Evolutionary conservation across 2,888 invertebrate genomes (phyloP).

Genomic region (Nemoura dubitans): DNA sequence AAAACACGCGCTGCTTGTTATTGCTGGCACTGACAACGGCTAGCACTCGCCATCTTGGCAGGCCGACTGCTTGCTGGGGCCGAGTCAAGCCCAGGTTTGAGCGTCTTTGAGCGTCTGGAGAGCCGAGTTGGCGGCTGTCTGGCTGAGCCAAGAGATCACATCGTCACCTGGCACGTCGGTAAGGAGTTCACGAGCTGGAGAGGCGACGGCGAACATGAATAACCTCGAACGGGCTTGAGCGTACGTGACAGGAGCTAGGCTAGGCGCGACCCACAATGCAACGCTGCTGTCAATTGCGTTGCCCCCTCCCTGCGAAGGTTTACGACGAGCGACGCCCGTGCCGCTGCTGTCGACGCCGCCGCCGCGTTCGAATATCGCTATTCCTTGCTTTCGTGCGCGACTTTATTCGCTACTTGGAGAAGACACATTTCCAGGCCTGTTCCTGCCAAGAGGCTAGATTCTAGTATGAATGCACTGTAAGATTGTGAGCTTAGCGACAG

Average conservation of each 20-base stretch:
- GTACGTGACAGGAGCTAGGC: neutral
- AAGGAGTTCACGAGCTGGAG: neutral
- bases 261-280: constrained; percentile 3
- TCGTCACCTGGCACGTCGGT: neutral
- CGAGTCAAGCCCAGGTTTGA: neutral
- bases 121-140: neutral
- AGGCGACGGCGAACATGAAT: neutral
- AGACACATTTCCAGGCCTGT: too few relatives aligned
- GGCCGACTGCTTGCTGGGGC: neutral
- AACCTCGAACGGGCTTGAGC: neutral
- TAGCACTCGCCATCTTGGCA: neutral
- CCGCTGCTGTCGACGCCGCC: too few relatives aligned
- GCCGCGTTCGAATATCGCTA: too few relatives aligned
- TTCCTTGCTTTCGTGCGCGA: too few relatives aligned
- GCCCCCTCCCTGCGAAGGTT: neutral
- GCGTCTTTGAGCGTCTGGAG: neutral
- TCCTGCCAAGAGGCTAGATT: too few relatives aligned
- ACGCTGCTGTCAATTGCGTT: neutral
- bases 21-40: neutral
- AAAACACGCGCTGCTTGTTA: neutral
- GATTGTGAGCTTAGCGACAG: too few relatives aligned
- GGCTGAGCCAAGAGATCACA: neutral
- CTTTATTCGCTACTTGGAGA: too few relatives aligned
- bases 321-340: neutral
- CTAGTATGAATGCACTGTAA: too few relatives aligned